These are phyloP conservation scores for Conistra vaccinii DNA, from an alignment of 2,888 invertebrate species.

Conservation along the genomic window DNA sequence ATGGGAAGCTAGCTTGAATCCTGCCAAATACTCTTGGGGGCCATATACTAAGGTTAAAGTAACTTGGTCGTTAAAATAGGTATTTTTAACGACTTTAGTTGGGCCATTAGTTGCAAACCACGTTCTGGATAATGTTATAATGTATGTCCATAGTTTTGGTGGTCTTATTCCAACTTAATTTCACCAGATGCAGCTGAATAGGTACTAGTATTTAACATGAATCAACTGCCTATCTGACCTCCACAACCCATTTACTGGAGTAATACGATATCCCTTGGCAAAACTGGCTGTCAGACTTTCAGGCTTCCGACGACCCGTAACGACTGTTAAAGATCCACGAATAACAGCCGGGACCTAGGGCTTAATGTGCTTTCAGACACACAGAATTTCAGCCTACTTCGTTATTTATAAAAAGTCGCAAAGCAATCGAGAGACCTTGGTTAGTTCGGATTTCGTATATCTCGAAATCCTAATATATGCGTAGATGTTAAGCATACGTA, in stretches of 20 bases:
- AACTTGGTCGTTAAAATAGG: constrained; percentile 11
- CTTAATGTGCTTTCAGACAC: too few species aligned
- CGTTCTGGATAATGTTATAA: not conserved
- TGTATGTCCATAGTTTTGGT: not conserved
- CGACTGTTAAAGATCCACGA: not conserved
- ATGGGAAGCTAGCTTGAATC: not conserved
- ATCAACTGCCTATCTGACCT: not conserved
- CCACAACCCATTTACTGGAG: too few species aligned
- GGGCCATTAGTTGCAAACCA: not conserved
- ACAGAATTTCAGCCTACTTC: not conserved
- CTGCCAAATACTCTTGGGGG: constrained; percentile 9
- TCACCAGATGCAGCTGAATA: not conserved
- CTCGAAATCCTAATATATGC: not conserved
- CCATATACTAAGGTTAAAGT: not conserved
- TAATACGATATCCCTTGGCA: not conserved
- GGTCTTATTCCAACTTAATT: not conserved
- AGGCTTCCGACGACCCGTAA: not conserved
- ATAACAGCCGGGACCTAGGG: too few species aligned
- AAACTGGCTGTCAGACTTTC: not conserved
- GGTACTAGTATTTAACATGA: not conserved
- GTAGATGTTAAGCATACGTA: not conserved
- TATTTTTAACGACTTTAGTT: constrained; percentile 34
- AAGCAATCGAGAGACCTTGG: not conserved
- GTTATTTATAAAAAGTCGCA: not conserved
- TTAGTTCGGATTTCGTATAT: not conserved